Evolutionary conservation across 2,113 vertebrate species (phyloP), one percentile per base, ranked within the genome.

Genomic region (Anser brachyrhynchus): DNA sequence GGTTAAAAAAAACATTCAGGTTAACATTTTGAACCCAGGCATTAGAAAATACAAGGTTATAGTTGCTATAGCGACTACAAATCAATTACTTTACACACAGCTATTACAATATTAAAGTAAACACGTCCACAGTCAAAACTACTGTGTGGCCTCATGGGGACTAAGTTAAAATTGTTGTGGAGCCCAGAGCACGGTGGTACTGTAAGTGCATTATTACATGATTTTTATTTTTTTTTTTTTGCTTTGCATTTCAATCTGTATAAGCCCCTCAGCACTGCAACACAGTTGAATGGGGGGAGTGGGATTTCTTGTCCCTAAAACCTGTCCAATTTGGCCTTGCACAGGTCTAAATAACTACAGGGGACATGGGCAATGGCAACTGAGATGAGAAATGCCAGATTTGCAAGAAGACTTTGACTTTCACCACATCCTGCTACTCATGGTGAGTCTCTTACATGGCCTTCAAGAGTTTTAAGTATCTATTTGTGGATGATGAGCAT

Each of bases 71-170:
- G 80, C 6, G 4, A 94, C 90, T 86, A 57, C 76, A 77, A 77
- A 89, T 92, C 80, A 92, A 86, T 89, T 86, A 86, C 35, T 92
- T 94, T 72, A 86, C 54, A 72, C 81, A 77, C 58, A 72, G 76
- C 75, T 92, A 85, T 89, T 92, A 89, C 76, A 89, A 92, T 82
- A 89, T 92, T 92, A 92, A 89, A 85, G 89, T 76, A 92, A 94
- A 94, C 80, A 77, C 4, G 5, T 77, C 71, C 81, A 69, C 35
- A 61, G 58, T 82, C 71, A 77, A 85, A 94, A 89, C 81, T 86
- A 81, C 59, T 77, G 52, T 25, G 16, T 51, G 61, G 90, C 54
- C 81, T 92, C 81, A 26, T 28, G n/a, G 52, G 81, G 41, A 89
- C 70, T 31, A 46, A 84, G 80, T 84, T 85, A 89, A 88, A 94